These are phyloP conservation scores for Datnioides undecimradiatus DNA, from an alignment of 2,113 vertebrate species.

Conservation along the genomic window DNA sequence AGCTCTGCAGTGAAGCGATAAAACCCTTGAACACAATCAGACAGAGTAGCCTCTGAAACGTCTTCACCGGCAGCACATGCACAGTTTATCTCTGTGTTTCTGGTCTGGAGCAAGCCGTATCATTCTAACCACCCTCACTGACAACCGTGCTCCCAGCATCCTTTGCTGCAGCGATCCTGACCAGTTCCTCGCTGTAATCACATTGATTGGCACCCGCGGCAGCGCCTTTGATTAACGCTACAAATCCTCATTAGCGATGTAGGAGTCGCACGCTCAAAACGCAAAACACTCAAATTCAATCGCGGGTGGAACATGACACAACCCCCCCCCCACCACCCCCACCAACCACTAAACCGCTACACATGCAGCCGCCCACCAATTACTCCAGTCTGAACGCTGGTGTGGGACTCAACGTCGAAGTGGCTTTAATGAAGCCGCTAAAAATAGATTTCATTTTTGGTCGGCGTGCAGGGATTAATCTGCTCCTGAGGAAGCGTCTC, in stretches of 20 bases:
- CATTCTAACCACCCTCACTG: background rate
- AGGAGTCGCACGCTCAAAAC: conserved; percentile 12
- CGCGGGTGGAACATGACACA: conserved; percentile 22
- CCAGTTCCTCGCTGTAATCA: conserved; percentile 55
- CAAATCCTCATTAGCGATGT: conserved; percentile 60
- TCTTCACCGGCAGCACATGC: background rate
- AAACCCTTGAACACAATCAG: background rate
- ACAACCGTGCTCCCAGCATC: conserved; percentile 25
- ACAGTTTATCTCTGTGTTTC: too few relatives aligned
- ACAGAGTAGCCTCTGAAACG: background rate
- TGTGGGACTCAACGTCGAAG: conserved; percentile 6
- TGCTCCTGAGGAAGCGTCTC: conserved; percentile 22
- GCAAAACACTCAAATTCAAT: conserved; percentile 48
- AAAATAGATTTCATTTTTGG: conserved; percentile 63
- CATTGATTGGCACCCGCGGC: conserved; percentile 57
- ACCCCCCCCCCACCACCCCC: background rate
- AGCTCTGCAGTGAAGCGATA: background rate
- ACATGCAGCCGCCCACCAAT: conserved; percentile 12
- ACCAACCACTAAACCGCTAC: too few relatives aligned
- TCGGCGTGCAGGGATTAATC: conserved; percentile 38
- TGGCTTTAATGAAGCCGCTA: conserved; percentile 63
- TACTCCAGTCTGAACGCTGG: conserved; percentile 42
- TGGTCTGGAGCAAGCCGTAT: background rate
- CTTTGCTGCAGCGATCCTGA: conserved; percentile 41
- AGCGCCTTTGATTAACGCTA: conserved; percentile 56